Base-by-base conservation (phyloP, 2,797 vertebrate genomes). In the Bradypodion ventrale region DNA sequence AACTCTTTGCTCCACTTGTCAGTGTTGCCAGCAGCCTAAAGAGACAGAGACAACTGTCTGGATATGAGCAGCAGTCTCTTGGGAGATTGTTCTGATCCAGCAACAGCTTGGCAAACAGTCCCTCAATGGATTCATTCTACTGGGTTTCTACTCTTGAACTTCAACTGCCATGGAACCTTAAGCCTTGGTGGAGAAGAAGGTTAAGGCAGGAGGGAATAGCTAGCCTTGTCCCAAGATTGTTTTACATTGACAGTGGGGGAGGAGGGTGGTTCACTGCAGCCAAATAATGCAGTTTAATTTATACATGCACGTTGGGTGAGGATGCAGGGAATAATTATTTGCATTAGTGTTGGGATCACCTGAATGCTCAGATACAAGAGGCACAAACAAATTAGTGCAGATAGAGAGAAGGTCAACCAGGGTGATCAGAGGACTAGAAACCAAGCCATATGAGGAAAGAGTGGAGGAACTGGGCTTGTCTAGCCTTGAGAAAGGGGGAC, bases 151-250 rank as follows among this genome's bases (percentile, higher is more conserved):
- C 32, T 40, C 49, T 16, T 10, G 37, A 37, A 13, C 15, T 40
- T 35, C 66, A 81, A 81, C 79, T 81, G 68, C 35, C 49, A 72
- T 44, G 35, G 79, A 81, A 81, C 66, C 68, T 19, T 70, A 37
- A 10, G 27, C 16, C 16, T 63, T n/a, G n/a, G 16, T 42, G 59
- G 37, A 32, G 72, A 25, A n/a, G 68, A 81, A 60, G 5, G 12
- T 23, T 40, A 8, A 40, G 23, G 69, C 40, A 42, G 69, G n/a
- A n/a, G 66, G 19, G 23, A 7, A n/a, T n/a, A n/a, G n/a, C n/a
- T n/a, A n/a, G n/a, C n/a, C n/a, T n/a, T n/a, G n/a, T n/a, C n/a
- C n/a, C n/a, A n/a, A n/a, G n/a, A n/a, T n/a, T n/a, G n/a, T n/a
- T n/a, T n/a, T n/a, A n/a, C n/a, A n/a, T n/a, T n/a, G n/a, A n/a